Conservation (phyloP, 1,140 invertebrate genomes). For the Conus ventricosus region DNA sequence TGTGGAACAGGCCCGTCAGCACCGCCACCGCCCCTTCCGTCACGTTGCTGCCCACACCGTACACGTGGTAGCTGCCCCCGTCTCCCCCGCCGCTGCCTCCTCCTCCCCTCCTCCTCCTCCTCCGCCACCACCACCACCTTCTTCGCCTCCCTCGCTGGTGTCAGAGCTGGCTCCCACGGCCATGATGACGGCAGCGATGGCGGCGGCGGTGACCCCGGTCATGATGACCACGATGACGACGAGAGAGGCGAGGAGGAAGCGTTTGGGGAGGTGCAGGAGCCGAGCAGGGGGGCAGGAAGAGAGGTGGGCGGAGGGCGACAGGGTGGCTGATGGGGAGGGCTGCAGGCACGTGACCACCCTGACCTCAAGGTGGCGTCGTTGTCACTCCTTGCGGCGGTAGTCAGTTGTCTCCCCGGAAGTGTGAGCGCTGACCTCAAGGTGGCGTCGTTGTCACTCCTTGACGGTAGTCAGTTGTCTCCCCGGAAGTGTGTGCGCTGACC, state of each 20-base stretch:
- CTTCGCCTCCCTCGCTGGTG: not conserved
- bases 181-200: constrained; percentile 26
- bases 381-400: no score
- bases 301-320: constrained; percentile 1
- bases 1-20: not conserved
- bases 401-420: no score
- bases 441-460: no score
- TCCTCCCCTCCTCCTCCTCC: not conserved
- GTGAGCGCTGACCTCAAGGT: no score
- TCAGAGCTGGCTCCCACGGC: not conserved
- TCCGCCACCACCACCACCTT: not conserved
- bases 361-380: no score
- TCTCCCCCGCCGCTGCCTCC: not conserved
- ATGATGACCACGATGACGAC: constrained; percentile 20
- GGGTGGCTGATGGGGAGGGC: not conserved
- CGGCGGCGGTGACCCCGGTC: not conserved
- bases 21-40: constrained; percentile 17
- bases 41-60: not conserved
- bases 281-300: constrained; percentile 8
- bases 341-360: no score
- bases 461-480: no score
- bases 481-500: no score
- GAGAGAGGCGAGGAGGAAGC: not conserved
- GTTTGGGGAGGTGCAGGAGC: not conserved
- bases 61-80: not conserved